These are phyloP conservation scores for Eupeodes latifasciatus DNA, from an alignment of 2,888 invertebrate genomes.

Conservation along the genomic window DNA sequence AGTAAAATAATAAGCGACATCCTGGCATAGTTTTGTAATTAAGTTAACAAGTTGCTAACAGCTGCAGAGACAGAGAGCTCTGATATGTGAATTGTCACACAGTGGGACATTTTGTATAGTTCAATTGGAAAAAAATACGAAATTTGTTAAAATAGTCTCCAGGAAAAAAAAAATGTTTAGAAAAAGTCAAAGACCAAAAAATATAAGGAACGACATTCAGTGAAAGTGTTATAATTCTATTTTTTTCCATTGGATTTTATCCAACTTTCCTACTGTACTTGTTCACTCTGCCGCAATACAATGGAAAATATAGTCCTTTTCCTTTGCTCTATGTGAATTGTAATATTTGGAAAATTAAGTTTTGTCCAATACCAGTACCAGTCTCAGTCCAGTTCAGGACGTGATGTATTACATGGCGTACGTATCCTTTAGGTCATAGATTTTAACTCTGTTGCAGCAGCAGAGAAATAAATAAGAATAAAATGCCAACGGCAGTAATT, in stretches of 20 bases:
- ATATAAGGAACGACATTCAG: too few relatives aligned
- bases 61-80: constrained; percentile 30
- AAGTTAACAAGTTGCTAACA: constrained; percentile 73
- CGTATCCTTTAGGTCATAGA: constrained; percentile 1
- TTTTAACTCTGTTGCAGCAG: background rate
- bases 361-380: constrained; percentile 14
- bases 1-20: constrained; percentile 72
- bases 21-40: constrained; percentile 69
- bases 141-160: background rate
- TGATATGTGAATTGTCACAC: background rate
- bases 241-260: too few relatives aligned
- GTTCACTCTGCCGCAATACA: background rate
- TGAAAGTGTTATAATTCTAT: too few relatives aligned
- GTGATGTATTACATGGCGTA: constrained; percentile 17
- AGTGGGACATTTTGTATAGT: background rate
- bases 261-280: background rate
- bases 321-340: background rate
- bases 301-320: background rate
- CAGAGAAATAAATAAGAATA: constrained; percentile 5
- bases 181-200: too few relatives aligned
- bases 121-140: background rate
- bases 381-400: background rate
- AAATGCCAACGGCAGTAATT: constrained; percentile 34
- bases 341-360: constrained; percentile 59
- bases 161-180: too few relatives aligned